Percentiles rank a stretch among this genome's conserved stretches.
Evolutionary conservation across 2,113 vertebrate species (phyloP).

Genomic region (Nymphicus hollandicus): DNA sequence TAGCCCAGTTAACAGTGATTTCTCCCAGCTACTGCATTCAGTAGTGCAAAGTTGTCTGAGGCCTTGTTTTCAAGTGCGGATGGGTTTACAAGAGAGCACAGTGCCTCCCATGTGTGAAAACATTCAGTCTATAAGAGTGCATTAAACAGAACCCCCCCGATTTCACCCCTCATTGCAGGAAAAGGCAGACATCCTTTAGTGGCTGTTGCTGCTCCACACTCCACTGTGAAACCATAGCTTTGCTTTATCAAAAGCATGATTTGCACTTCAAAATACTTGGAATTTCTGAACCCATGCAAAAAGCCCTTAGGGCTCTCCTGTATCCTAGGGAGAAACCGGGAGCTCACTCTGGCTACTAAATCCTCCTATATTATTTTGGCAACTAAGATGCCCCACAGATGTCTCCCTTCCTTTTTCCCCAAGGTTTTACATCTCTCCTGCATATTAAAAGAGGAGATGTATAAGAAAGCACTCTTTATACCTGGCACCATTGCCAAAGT

Average conservation of each 20-base stretch:
- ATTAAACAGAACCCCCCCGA: neutral
- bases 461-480: neutral
- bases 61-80: neutral
- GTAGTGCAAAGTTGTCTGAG: neutral
- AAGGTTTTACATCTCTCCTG: neutral
- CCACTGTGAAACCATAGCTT: neutral
- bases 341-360: neutral
- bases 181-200: neutral
- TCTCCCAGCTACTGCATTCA: neutral
- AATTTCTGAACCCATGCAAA: neutral
- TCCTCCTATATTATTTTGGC: neutral
- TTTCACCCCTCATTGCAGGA: neutral
- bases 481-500: accelerated
- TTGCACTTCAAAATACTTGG: constrained; percentile 12
- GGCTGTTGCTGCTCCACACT: neutral
- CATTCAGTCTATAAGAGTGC: neutral
- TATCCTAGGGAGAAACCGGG: neutral
- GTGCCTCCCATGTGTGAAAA: neutral
- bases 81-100: neutral
- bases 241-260: neutral
- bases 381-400: neutral
- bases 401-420: accelerated
- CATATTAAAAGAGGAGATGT: neutral
- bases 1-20: neutral
- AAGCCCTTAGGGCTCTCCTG: neutral